A percentile compares a stretch with the other conserved stretches of the same genome.
These are phyloP conservation scores for Pantherophis vulpinus DNA, from an alignment of 2,797 vertebrate genomes.

Conservation along the genomic window DNA sequence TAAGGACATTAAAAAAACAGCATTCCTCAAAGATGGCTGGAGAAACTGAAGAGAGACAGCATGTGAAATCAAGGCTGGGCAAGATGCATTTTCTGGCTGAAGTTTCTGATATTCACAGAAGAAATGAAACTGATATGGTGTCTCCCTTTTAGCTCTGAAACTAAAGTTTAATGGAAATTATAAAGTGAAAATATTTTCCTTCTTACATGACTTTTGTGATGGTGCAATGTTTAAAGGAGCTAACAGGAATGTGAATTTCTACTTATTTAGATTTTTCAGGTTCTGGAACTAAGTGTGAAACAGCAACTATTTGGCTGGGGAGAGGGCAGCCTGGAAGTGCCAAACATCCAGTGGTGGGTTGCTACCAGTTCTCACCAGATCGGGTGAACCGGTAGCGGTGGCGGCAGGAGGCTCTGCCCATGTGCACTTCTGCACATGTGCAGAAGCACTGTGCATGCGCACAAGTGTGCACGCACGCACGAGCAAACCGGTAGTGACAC, in stretches of 20 bases:
- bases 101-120: background rate
- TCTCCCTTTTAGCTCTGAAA: background rate
- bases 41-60: background rate
- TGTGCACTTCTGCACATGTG: no score
- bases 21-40: background rate
- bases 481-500: no score
- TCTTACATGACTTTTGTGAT: background rate
- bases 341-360: no score
- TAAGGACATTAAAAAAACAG: background rate
- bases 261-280: background rate
- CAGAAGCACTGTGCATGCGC: no score
- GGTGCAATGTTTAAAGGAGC: background rate
- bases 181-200: background rate
- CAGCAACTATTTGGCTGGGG: background rate
- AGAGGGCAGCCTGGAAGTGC: background rate
- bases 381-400: no score
- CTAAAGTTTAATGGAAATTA: background rate
- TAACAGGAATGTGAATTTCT: background rate
- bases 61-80: background rate
- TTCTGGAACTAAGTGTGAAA: background rate
- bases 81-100: background rate
- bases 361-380: no score
- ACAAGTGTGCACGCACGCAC: fast-evolving
- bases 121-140: background rate
- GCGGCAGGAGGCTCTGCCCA: no score